Conservation (phyloP, 2,113 vertebrate genomes). For the Osmerus eperlanus region DNA sequence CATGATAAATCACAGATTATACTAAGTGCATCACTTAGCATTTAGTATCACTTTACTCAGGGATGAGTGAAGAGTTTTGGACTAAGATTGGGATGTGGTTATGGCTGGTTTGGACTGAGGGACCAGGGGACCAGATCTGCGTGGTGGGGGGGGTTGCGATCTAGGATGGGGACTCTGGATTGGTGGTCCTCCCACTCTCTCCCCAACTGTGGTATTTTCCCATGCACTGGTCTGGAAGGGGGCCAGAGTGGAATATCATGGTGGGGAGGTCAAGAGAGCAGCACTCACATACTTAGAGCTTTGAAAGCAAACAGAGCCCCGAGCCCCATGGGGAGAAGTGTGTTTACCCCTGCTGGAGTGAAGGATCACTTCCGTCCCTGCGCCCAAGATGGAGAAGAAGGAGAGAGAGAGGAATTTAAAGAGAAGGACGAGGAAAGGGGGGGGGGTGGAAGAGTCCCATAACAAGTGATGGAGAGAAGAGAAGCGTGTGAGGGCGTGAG, state of each 20-base stretch:
- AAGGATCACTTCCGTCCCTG: constrained; percentile 61
- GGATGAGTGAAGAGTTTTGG: neutral
- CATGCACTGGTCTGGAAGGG: constrained; percentile 82
- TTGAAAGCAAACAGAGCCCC: constrained; percentile 70
- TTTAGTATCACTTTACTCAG: neutral
- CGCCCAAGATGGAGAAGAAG: constrained; percentile 19
- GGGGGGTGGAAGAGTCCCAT: neutral
- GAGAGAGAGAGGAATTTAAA: constrained; percentile 14
- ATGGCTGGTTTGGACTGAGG: constrained; percentile 18
- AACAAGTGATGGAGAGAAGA: constrained; percentile 4
- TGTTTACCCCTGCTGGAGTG: constrained; percentile 64
- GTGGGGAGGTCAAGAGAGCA: constrained; percentile 66
- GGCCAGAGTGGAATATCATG: constrained; percentile 73
- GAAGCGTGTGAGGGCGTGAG: neutral
- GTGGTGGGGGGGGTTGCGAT: constrained; percentile 8
- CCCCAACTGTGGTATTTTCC: constrained; percentile 84
- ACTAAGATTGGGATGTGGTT: constrained; percentile 40
- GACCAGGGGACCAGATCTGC: constrained; percentile 27
- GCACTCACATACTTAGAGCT: constrained; percentile 69
- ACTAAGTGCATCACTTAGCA: too few species aligned
- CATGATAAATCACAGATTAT: too few species aligned
- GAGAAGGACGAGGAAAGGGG: constrained; percentile 10
- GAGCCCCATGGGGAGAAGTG: constrained; percentile 47
- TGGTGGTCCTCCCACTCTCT: constrained; percentile 57
- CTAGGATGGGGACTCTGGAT: constrained; percentile 40